Evolutionary conservation across 2,888 invertebrate genomes (phyloP).

Genomic region (Agrotis clavis): DNA sequence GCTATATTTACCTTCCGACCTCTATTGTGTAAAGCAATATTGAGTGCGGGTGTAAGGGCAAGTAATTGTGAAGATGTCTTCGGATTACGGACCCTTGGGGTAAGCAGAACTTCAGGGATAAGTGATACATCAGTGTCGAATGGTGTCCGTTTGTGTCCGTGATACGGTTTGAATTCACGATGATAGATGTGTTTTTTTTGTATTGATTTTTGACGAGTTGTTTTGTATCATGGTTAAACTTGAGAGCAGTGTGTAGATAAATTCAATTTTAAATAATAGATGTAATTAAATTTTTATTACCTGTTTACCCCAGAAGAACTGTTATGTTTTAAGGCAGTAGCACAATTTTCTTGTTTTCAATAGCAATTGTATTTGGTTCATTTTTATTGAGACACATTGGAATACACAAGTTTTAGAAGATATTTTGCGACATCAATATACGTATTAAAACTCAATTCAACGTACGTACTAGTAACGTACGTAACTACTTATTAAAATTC

Average conservation of each 20-base stretch:
- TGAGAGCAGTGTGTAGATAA: no score
- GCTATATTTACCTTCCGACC: constrained; percentile 35
- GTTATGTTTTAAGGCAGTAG: no score
- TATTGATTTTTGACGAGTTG: constrained; percentile 21
- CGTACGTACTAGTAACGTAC: no score
- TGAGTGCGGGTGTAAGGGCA: constrained; percentile 86
- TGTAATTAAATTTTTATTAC: no score
- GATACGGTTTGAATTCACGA: constrained; percentile 58
- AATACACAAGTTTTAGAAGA: neutral
- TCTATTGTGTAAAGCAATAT: constrained; percentile 83
- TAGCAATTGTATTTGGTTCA: no score
- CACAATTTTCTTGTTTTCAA: neutral
- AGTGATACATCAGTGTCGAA: constrained; percentile 88
- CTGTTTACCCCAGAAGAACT: no score
- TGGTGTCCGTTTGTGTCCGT: constrained; percentile 70
- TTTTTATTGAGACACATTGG: neutral
- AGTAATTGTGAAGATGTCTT: constrained; percentile 87
- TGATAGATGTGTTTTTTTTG: constrained; percentile 55
- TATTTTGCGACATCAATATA: neutral
- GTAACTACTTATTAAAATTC: no score
- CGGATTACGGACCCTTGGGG: constrained; percentile 79
- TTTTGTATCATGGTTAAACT: neutral
- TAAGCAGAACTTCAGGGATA: constrained; percentile 69
- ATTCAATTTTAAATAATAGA: no score
- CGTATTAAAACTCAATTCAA: no score